Percentiles rank a stretch among this genome's conserved stretches.
Evolutionary conservation across 2,888 invertebrate species (phyloP).

Genomic region (Seira sanloemensis): DNA sequence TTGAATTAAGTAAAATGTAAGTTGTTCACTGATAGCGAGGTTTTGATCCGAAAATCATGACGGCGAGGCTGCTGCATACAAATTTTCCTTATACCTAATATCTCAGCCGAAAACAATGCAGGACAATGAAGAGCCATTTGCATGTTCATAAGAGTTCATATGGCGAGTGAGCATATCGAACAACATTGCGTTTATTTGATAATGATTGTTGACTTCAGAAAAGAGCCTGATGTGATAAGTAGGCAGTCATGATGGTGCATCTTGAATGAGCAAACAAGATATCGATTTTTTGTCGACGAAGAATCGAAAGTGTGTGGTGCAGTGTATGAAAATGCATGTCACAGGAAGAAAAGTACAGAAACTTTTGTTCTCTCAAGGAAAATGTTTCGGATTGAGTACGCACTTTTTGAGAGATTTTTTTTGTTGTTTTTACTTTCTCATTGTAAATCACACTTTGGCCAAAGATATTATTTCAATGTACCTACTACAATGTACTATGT

Average conservation of each 20-base stretch:
- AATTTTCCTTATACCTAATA: no score
- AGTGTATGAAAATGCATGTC: slow-evolving; percentile 34
- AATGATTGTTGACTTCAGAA: slow-evolving; percentile 31
- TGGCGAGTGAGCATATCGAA: no score
- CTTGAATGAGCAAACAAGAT: slow-evolving; percentile 52
- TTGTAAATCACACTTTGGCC: slow-evolving; percentile 44
- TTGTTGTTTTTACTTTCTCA: slow-evolving; percentile 46
- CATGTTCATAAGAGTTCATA: no score
- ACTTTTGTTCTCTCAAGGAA: slow-evolving; percentile 27
- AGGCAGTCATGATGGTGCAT: no score
- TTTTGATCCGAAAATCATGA: no score
- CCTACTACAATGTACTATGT: no score
- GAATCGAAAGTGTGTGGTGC: no score
- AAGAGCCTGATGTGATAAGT: slow-evolving; percentile 33
- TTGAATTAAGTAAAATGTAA: slow-evolving; percentile 35
- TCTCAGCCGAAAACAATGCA: no score
- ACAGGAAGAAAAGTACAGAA: slow-evolving; percentile 22
- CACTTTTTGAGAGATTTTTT: slow-evolving; percentile 33
- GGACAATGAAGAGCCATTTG: no score
- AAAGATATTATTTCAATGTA: no score
- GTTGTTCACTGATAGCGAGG: slow-evolving; percentile 12
- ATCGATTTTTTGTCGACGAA: no score
- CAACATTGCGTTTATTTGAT: slow-evolving; percentile 16
- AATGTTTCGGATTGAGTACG: slow-evolving; percentile 37
- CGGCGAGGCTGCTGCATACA: no score